Conservation (phyloP, 2,797 vertebrate genomes). For the Xyrichtys novacula region DNA sequence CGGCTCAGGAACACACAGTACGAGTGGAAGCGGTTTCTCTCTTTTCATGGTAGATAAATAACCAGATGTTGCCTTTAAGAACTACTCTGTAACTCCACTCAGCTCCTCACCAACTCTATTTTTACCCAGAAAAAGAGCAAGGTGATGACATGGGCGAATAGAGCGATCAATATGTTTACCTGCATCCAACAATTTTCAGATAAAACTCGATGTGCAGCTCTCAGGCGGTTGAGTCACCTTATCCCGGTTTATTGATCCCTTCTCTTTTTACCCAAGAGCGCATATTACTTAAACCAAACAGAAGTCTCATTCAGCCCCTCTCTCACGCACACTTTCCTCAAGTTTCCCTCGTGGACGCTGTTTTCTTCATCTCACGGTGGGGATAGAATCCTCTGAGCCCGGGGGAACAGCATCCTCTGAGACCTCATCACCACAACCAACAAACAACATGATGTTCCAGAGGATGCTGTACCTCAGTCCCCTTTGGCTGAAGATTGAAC, state of each 20-base stretch:
- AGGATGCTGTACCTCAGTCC: conserved; percentile 25
- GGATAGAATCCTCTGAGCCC: conserved; percentile 40
- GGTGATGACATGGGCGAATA: conserved; percentile 34
- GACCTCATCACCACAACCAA: conserved; percentile 66
- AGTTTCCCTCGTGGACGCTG: conserved; percentile 18
- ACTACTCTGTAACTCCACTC: neutral
- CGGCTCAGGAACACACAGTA: neutral
- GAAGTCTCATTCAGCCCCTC: conserved; percentile 15
- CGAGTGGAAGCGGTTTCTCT: conserved; percentile 1
- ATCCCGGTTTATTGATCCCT: conserved; percentile 48
- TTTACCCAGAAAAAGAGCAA: conserved; percentile 12
- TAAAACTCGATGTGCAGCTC: conserved; percentile 45
- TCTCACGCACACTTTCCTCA: neutral
- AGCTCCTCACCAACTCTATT: neutral
- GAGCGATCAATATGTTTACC: conserved; percentile 56
- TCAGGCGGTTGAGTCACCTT: conserved; percentile 37
- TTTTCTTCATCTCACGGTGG: conserved; percentile 64
- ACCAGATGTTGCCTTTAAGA: conserved; percentile 25
- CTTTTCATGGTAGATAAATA: conserved; percentile 28
- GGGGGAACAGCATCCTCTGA: conserved; percentile 50
- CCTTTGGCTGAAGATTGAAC: conserved; percentile 13
- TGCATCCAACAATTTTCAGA: conserved; percentile 34
- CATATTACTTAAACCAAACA: conserved; percentile 21
- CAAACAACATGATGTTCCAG: conserved; percentile 60
- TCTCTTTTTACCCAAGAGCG: conserved; percentile 34